Evolutionary conservation across 2,797 vertebrate species (phyloP).

Genomic region (Sebastes iracundus): DNA sequence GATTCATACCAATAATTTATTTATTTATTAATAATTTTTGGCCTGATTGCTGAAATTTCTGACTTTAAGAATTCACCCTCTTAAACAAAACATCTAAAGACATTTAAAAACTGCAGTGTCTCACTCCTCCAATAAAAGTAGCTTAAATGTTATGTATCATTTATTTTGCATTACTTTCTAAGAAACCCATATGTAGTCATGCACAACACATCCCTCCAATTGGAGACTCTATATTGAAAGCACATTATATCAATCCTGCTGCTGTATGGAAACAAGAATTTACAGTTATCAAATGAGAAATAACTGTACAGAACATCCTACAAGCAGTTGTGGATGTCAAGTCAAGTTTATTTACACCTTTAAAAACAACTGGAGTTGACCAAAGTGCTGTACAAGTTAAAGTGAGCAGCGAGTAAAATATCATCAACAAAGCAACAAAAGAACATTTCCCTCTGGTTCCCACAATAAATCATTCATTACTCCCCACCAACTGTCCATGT

Average conservation of each 20-base stretch:
- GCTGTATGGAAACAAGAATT: not conserved
- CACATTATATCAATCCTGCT: not conserved
- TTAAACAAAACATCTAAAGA: not conserved
- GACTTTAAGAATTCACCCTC: not conserved
- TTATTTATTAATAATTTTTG: not conserved
- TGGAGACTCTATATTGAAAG: not conserved
- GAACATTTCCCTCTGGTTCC: too few species aligned
- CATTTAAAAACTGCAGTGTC: not conserved
- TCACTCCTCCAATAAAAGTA: not conserved
- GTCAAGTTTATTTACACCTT: too few species aligned
- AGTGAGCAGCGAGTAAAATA: too few species aligned
- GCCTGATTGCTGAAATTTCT: not conserved
- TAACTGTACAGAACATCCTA: not conserved
- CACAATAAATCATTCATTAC: too few species aligned
- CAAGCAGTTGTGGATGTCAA: too few species aligned
- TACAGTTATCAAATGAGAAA: not conserved
- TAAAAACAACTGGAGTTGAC: too few species aligned
- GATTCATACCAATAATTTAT: not conserved
- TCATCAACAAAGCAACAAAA: too few species aligned
- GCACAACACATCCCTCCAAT: not conserved
- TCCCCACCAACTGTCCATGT: too few species aligned
- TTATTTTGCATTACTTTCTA: not conserved
- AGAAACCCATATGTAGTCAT: not conserved
- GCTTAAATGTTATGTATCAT: not conserved
- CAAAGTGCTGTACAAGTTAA: too few species aligned